phyloP scores from a whole-genome alignment of 30 jellyfish, hydroid and myxozoan species.

The Cassiopea andromeda region DNA sequence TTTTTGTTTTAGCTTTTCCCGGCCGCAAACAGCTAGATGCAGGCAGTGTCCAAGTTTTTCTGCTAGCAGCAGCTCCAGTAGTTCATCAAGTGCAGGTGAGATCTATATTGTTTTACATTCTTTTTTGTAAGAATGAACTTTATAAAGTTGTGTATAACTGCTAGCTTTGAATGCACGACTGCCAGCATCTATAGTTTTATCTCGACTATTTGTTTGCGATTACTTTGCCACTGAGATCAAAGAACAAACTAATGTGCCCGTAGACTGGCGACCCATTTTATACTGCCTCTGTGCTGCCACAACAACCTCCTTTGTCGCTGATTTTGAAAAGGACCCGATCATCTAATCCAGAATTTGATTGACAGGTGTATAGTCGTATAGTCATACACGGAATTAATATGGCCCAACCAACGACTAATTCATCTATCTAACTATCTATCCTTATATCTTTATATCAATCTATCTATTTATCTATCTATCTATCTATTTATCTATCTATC shows the following conservation, averaged over 20 bases:
- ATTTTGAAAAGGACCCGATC: conserved; percentile 72
- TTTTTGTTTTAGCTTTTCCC: conserved; percentile 19
- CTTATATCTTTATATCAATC: too few species aligned
- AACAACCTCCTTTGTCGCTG: conserved; percentile 76
- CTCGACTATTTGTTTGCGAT: neutral
- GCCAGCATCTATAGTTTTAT: neutral
- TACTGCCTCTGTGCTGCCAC: conserved; percentile 62
- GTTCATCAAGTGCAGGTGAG: neutral
- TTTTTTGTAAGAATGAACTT: too few species aligned
- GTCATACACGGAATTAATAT: conserved; percentile 13
- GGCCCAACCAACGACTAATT: too few species aligned
- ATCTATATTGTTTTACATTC: neutral
- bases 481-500: too few species aligned
- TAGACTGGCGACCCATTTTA: conserved; percentile 35
- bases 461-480: too few species aligned
- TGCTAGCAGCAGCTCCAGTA: neutral
- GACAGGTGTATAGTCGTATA: conserved; percentile 77
- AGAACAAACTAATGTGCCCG: conserved; percentile 38
- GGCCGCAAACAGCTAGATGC: conserved; percentile 34
- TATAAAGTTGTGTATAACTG: too few species aligned
- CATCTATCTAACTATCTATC: too few species aligned
- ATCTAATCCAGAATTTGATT: conserved; percentile 63
- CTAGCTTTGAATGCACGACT: too few species aligned
- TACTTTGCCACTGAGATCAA: conserved; percentile 23
- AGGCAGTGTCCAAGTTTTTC: conserved; percentile 53